phyloP scores from a whole-genome alignment of 2,113 vertebrate species.

The Craseonycteris thonglongyai region DNA sequence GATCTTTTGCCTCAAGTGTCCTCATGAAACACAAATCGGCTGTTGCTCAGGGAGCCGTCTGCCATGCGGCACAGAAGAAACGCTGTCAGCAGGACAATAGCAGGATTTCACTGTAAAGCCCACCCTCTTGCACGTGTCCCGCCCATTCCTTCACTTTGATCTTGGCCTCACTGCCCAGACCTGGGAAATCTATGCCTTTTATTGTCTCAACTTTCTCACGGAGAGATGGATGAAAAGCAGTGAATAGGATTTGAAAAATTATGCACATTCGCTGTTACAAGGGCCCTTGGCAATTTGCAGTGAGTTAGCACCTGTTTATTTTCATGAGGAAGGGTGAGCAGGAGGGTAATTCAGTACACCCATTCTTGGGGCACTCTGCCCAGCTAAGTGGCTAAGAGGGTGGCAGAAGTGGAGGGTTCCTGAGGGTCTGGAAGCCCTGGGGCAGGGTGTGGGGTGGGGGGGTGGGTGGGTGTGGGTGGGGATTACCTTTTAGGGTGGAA shows the following conservation, averaged over 20 bases:
- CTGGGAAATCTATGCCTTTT: constrained; percentile 5
- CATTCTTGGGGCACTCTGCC: rapidly evolving
- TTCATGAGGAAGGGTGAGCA: background rate
- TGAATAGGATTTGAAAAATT: constrained; percentile 39
- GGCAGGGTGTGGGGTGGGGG: too few relatives aligned
- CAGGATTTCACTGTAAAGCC: constrained; percentile 18
- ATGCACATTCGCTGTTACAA: constrained; percentile 32
- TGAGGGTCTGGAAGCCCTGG: background rate
- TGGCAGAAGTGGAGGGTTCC: background rate
- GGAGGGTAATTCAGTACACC: background rate
- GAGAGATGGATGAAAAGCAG: constrained; percentile 36
- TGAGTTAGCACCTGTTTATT: constrained; percentile 7
- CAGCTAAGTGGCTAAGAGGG: background rate
- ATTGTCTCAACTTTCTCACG: constrained; percentile 39
- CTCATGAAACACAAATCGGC: constrained; percentile 72
- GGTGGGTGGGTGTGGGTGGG: too few relatives aligned
- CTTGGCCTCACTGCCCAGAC: background rate
- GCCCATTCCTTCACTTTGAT: background rate
- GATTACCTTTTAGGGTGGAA: background rate
- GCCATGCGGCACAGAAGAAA: constrained; percentile 46
- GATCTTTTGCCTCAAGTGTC: constrained; percentile 65
- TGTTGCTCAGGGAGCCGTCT: constrained; percentile 53
- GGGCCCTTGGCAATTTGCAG: background rate
- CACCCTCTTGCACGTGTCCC: background rate
- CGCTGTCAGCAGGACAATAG: constrained; percentile 33